Percentiles rank a stretch among this genome's conserved stretches.
phyloP scores from a whole-genome alignment of 2,797 vertebrate species.

The Ataeniobius toweri region DNA sequence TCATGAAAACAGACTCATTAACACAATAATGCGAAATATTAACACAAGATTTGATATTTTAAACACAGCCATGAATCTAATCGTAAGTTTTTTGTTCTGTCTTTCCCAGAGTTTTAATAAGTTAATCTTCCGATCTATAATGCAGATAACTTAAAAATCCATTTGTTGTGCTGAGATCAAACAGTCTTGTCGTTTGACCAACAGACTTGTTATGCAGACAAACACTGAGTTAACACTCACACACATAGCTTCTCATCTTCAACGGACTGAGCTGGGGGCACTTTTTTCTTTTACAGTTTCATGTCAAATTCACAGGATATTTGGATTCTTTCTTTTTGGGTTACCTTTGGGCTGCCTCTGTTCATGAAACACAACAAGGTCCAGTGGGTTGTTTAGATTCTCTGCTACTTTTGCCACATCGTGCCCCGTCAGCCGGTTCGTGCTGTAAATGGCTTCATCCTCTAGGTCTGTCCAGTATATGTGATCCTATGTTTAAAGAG shows the following conservation, averaged over 20 bases:
- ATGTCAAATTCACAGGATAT: not conserved
- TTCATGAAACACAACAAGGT: slow-evolving; percentile 95
- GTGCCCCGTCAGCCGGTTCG: slow-evolving; percentile 89
- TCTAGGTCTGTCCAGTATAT: slow-evolving; percentile 97
- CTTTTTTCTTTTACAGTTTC: not conserved
- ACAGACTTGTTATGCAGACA: not conserved
- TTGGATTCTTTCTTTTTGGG: not conserved
- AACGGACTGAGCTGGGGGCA: not conserved
- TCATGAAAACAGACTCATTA: slow-evolving; percentile 30
- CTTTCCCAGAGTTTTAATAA: slow-evolving; percentile 24
- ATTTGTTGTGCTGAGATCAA: slow-evolving; percentile 3
- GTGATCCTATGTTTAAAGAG: slow-evolving; percentile 82
- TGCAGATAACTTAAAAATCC: slow-evolving; percentile 18
- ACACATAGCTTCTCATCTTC: not conserved
- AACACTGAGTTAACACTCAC: not conserved
- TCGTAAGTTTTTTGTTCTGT: slow-evolving; percentile 23
- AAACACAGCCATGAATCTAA: slow-evolving; percentile 25
- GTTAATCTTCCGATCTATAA: slow-evolving; percentile 11
- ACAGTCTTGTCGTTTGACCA: not conserved
- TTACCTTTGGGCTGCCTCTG: slow-evolving; percentile 93
- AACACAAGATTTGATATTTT: slow-evolving; percentile 30
- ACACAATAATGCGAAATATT: slow-evolving; percentile 9
- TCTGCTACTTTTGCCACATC: slow-evolving; percentile 89
- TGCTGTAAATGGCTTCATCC: slow-evolving; percentile 94
- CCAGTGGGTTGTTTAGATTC: slow-evolving; percentile 95